Percentiles rank a stretch among this genome's conserved stretches.
Conservation (phyloP, 2,888 invertebrate species). For the Eledona agricola region DNA sequence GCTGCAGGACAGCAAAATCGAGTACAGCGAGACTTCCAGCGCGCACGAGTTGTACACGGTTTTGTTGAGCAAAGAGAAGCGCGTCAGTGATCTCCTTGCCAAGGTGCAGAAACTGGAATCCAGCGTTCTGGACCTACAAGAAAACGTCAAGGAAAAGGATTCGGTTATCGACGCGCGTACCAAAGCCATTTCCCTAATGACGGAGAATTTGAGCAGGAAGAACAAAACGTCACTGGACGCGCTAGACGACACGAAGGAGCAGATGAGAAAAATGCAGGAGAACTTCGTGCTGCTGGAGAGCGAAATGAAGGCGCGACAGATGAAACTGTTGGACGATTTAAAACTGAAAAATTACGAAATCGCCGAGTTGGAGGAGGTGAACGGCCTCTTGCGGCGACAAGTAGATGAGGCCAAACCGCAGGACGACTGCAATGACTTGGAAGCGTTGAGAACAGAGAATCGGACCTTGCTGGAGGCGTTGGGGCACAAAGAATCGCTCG, state of each 20-base stretch:
- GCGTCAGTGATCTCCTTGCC: slow-evolving; percentile 72
- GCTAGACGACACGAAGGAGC: slow-evolving; percentile 80
- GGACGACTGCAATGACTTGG: slow-evolving; percentile 36
- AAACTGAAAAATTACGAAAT: slow-evolving; percentile 53
- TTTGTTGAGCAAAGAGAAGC: slow-evolving; percentile 70
- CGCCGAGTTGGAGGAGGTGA: slow-evolving; percentile 47
- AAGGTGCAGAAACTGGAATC: slow-evolving; percentile 79
- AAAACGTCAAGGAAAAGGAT: slow-evolving; percentile 83
- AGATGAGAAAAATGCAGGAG: slow-evolving; percentile 83
- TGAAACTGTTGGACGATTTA: slow-evolving; percentile 51
- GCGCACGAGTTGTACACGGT: slow-evolving; percentile 60
- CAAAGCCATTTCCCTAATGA: slow-evolving; percentile 79
- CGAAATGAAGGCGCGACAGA: slow-evolving; percentile 70
- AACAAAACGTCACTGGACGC: slow-evolving; percentile 75
- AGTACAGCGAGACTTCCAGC: slow-evolving; percentile 55
- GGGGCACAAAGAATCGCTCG: slow-evolving; percentile 40
- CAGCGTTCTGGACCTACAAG: slow-evolving; percentile 81
- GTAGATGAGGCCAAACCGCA: slow-evolving; percentile 41
- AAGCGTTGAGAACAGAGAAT: slow-evolving; percentile 38
- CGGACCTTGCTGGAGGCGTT: slow-evolving; percentile 42
- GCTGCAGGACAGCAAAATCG: slow-evolving; percentile 50
- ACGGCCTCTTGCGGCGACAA: slow-evolving; percentile 38
- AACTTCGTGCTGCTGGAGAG: slow-evolving; percentile 76
- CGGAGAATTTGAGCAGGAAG: slow-evolving; percentile 76
- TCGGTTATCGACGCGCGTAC: slow-evolving; percentile 84